Evolutionary conservation across 2,113 vertebrate species (phyloP).

Genomic region (Camelus bactrianus): DNA sequence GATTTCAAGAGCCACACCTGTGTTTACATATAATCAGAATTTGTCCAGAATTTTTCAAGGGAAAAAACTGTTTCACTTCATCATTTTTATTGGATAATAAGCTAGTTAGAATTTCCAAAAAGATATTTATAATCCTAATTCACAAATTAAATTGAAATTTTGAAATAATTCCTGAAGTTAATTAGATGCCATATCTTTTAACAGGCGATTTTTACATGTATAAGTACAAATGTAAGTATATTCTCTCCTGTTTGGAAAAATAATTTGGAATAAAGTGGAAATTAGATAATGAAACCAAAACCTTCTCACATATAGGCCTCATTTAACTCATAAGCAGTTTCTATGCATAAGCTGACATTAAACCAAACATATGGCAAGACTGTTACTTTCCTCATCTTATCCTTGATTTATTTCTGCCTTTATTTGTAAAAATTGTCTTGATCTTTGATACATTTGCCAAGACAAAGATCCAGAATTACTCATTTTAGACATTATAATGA

Average conservation of each 20-base stretch:
- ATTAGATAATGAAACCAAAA: constrained; percentile 61
- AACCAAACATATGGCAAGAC: constrained; percentile 24
- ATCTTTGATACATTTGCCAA: constrained; percentile 14
- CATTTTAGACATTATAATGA: neutral
- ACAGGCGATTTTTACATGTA: neutral
- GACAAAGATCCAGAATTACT: constrained; percentile 34
- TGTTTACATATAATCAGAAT: constrained; percentile 25
- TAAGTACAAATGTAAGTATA: neutral
- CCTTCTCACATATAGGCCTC: constrained; percentile 21
- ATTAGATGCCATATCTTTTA: constrained; percentile 16
- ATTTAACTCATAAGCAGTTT: constrained; percentile 7
- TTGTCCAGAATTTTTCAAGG: constrained; percentile 21
- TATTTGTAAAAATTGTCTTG: constrained; percentile 57
- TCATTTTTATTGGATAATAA: constrained; percentile 34
- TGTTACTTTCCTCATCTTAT: constrained; percentile 31
- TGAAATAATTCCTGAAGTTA: constrained; percentile 35
- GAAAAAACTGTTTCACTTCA: neutral
- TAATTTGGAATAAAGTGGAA: constrained; percentile 50
- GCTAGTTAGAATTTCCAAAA: constrained; percentile 43
- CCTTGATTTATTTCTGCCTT: neutral
- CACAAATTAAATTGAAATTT: constrained; percentile 64
- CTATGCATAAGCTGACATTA: constrained; percentile 55
- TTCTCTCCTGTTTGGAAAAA: constrained; percentile 11
- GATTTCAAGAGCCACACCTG: neutral
- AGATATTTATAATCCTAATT: constrained; percentile 40